Conservation (phyloP, 1,140 invertebrate genomes). For the Plutomurus gul region DNA sequence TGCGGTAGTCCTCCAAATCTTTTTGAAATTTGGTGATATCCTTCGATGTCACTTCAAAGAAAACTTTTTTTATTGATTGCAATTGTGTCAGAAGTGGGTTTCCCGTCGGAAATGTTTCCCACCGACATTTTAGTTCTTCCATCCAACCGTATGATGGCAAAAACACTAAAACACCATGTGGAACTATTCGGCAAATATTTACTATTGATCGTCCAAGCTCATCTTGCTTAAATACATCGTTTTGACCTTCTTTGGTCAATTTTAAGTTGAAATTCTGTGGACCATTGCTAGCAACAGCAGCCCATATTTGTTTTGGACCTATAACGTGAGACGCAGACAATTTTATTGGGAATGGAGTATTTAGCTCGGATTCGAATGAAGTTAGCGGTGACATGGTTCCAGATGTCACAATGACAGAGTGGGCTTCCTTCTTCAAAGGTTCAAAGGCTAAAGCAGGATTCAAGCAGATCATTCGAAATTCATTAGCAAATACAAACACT, state of each 20-base stretch:
- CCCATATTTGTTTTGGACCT: slow-evolving; percentile 23
- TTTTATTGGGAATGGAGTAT: slow-evolving; percentile 59
- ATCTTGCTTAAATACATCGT: slow-evolving; percentile 57
- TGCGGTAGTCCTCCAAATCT: slow-evolving; percentile 60
- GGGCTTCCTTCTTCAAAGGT: slow-evolving; percentile 56
- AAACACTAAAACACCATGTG: slow-evolving; percentile 66
- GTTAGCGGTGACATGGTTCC: slow-evolving; percentile 65
- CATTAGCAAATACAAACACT: not conserved
- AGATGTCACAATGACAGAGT: slow-evolving; percentile 63
- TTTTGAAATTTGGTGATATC: slow-evolving; percentile 57
- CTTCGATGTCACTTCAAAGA: slow-evolving; percentile 16
- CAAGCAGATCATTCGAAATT: slow-evolving; percentile 64
- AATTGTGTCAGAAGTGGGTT: not conserved
- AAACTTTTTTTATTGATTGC: slow-evolving; percentile 21
- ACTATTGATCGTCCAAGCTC: slow-evolving; percentile 59
- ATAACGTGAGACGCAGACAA: slow-evolving; percentile 62
- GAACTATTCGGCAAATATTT: slow-evolving; percentile 62
- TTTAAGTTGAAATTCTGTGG: not conserved
- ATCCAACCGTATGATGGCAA: slow-evolving; percentile 64
- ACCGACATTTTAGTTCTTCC: slow-evolving; percentile 60
- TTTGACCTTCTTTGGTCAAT: slow-evolving; percentile 31
- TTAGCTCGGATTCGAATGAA: slow-evolving; percentile 64
- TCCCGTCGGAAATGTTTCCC: slow-evolving; percentile 10
- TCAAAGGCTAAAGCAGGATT: slow-evolving; percentile 63
- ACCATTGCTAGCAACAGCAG: not conserved